phyloP scores from a whole-genome alignment of 2,797 vertebrate species.

The Acrossocheilus wenchowensis region DNA sequence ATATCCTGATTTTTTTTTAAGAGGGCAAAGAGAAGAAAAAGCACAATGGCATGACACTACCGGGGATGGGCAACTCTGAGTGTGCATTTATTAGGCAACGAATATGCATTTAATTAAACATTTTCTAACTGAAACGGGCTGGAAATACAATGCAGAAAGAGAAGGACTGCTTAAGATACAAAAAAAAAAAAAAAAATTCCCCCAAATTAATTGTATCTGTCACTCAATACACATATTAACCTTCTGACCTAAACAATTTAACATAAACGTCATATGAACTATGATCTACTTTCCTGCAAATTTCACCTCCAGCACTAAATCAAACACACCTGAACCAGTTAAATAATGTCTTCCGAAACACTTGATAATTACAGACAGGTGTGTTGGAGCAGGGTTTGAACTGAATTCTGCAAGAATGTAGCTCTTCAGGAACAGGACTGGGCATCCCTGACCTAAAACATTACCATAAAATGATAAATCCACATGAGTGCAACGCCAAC shows the following conservation, averaged over 20 bases:
- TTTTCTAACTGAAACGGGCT: neutral
- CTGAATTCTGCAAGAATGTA: neutral
- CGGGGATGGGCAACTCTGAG: conserved; percentile 20
- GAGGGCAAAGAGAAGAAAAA: conserved; percentile 46
- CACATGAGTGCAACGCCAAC: too few species aligned
- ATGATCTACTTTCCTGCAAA: neutral
- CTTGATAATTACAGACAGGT: neutral
- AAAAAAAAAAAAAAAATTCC: neutral
- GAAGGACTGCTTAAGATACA: neutral
- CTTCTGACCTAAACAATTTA: neutral
- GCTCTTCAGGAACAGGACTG: neutral
- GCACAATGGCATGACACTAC: conserved; percentile 25
- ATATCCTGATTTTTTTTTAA: conserved; percentile 52
- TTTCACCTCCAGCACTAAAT: neutral
- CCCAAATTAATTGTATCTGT: neutral
- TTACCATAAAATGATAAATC: neutral
- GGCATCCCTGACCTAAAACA: neutral
- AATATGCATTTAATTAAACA: neutral
- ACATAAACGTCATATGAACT: neutral
- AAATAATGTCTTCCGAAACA: neutral
- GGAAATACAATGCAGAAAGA: neutral
- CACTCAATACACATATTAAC: neutral
- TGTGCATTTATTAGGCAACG: neutral
- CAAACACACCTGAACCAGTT: neutral
- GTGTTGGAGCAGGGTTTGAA: neutral